A percentile compares a stretch with the other conserved stretches of the same genome.
These are phyloP conservation scores for Zophobas atratus DNA, from an alignment of 1,140 invertebrate genomes.

Conservation along the genomic window DNA sequence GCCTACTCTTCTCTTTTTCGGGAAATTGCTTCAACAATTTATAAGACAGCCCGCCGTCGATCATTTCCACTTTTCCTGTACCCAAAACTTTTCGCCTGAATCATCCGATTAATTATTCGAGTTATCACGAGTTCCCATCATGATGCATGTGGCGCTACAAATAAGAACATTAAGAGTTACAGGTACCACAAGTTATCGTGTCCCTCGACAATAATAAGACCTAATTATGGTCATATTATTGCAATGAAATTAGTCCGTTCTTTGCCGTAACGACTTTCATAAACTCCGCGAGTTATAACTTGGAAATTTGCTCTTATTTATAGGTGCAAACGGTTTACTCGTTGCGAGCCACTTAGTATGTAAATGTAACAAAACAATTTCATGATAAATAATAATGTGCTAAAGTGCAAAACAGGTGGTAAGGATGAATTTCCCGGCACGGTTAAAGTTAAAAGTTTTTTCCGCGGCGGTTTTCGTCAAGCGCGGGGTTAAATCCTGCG, in stretches of 20 bases:
- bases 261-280: constrained; percentile 48
- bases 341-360: constrained; percentile 5
- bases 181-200: constrained; percentile 51
- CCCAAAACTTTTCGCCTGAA: constrained; percentile 8
- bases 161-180: constrained; percentile 55
- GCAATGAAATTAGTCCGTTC: constrained; percentile 52
- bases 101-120: constrained; percentile 9
- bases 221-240: constrained; percentile 56
- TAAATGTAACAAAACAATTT: constrained; percentile 38
- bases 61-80: constrained; percentile 8
- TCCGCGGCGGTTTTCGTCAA: constrained; percentile 60
- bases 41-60: constrained; percentile 5
- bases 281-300: constrained; percentile 31
- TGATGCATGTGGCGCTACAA: constrained; percentile 53
- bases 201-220: constrained; percentile 51
- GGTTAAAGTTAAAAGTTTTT: constrained; percentile 41
- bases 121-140: constrained; percentile 2
- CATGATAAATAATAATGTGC: constrained; percentile 37
- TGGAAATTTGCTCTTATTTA: constrained; percentile 23
- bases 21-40: constrained; percentile 33
- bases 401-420: constrained; percentile 33
- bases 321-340: neutral
- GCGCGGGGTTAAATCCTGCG: constrained; percentile 62
- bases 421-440: constrained; percentile 35
- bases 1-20: constrained; percentile 26